Base-by-base conservation (phyloP, 2,113 vertebrate species). In the Meriones unguiculatus region DNA sequence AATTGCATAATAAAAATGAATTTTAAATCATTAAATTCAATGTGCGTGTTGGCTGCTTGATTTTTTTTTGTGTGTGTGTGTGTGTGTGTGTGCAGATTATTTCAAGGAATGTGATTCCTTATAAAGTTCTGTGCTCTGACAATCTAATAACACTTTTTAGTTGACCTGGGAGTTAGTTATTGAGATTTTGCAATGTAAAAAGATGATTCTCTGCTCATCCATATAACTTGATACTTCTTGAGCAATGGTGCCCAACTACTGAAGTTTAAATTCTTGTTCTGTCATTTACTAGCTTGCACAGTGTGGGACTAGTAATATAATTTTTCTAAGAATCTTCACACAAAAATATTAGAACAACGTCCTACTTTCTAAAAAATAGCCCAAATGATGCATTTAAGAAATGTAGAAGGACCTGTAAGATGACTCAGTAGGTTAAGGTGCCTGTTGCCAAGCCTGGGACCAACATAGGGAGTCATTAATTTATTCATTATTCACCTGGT, bases 11-110 rank as follows among this genome's bases (percentile, higher is more conserved):
- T 76, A 85, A 92, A 75, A 80, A 35, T 75, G 5, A 87, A 11
- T 52, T 96, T 94, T 81, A 90, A 88, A 85, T 85, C 1, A 90
- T 95, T 94, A 86, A 54, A n/a, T 96, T 95, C 30, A 3, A 6
- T n/a, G 12, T 67, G n/a, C 11, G 88, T 81, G 22, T 50, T 5
- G 62, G 12, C 41, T 82, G 59, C 41, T 62, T 91, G 4, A 46
- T 46, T 46, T 46, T 46, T 46, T 46, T 5, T 46, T 46, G n/a
- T 46, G 4, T 46, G 2, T 46, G 4, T 46, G 2, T 46, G 2
- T 46, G 2, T 46, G 2, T 46, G 2, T 46, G 2, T 46, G 4
- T 24, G 24, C 2, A 94, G 52, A 46, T 62, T 54, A 22, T 93
- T 91, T 93, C 17, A 57, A 65, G 77, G n/a, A 59, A 80, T 93